These are phyloP conservation scores for Tetranychus cinnabarinus DNA, from an alignment of 1,140 invertebrate genomes.

Conservation along the genomic window DNA sequence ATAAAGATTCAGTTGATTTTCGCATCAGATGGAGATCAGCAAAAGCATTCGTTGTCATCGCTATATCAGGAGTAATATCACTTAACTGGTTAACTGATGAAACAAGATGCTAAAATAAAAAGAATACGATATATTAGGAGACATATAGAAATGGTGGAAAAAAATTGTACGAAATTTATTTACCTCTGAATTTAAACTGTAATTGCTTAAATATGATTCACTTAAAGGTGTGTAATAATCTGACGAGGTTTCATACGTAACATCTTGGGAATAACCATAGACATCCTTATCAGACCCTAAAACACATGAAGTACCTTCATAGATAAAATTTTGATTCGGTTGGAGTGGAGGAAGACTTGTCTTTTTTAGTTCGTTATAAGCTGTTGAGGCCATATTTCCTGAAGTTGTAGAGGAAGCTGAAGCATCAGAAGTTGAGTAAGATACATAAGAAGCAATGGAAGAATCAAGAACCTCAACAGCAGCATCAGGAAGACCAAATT, in stretches of 20 bases:
- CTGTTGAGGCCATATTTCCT: background rate
- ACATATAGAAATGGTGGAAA: background rate
- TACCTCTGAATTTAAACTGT: background rate
- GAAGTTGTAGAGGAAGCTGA: background rate
- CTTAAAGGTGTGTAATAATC: background rate
- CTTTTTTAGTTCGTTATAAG: background rate
- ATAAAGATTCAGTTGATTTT: no score
- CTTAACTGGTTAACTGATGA: background rate
- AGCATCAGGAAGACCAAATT: conserved; percentile 75
- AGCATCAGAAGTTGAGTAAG: background rate
- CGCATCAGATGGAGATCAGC: no score
- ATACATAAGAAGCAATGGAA: background rate
- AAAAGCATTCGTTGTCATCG: background rate
- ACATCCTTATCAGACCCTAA: background rate
- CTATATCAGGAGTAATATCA: background rate
- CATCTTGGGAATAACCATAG: background rate
- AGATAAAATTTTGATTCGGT: background rate
- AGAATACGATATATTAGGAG: background rate
- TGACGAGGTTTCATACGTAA: background rate
- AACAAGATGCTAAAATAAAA: background rate
- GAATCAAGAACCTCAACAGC: conserved; percentile 49
- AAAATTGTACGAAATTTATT: background rate
- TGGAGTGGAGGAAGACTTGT: background rate
- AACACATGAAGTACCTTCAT: background rate
- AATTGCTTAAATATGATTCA: background rate